A percentile compares a stretch with the other conserved stretches of the same genome.
Conservation (phyloP, 2,888 invertebrate species). For the Dolichomitus sp. region DNA sequence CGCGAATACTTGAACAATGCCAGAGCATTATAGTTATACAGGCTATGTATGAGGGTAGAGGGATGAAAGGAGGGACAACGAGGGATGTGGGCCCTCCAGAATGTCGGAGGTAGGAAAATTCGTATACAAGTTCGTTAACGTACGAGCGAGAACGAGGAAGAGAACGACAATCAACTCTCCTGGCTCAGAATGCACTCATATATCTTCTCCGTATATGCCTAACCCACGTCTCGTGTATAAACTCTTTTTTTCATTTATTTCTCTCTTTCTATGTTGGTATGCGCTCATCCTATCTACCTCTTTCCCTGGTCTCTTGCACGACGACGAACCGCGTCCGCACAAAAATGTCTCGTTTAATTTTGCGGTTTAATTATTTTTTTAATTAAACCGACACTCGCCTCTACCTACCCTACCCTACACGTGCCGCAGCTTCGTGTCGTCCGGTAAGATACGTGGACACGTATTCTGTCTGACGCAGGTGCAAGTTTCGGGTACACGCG, state of each 20-base stretch:
- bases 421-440: constrained; percentile 26
- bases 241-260: constrained; percentile 33
- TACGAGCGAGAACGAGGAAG: constrained; percentile 62
- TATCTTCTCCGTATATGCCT: constrained; percentile 34
- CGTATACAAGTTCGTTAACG: constrained; percentile 66
- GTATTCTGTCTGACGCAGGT: constrained; percentile 13
- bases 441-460: background rate
- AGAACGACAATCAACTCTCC: constrained; percentile 65
- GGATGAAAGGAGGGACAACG: constrained; percentile 12
- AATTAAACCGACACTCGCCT: constrained; percentile 77
- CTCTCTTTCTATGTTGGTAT: constrained; percentile 25
- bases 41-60: background rate
- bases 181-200: constrained; percentile 50
- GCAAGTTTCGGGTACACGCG: constrained; percentile 19
- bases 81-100: constrained; percentile 18
- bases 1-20: constrained; percentile 53
- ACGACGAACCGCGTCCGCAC: constrained; percentile 48
- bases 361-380: constrained; percentile 84
- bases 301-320: constrained; percentile 6
- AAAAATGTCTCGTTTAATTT: constrained; percentile 79
- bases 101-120: constrained; percentile 57
- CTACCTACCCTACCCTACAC: constrained; percentile 14
- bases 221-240: constrained; percentile 44
- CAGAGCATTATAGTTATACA: constrained; percentile 20
- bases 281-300: constrained; percentile 2